Conservation (phyloP, 2,888 invertebrate species). For the Ypsolopha scabrella region DNA sequence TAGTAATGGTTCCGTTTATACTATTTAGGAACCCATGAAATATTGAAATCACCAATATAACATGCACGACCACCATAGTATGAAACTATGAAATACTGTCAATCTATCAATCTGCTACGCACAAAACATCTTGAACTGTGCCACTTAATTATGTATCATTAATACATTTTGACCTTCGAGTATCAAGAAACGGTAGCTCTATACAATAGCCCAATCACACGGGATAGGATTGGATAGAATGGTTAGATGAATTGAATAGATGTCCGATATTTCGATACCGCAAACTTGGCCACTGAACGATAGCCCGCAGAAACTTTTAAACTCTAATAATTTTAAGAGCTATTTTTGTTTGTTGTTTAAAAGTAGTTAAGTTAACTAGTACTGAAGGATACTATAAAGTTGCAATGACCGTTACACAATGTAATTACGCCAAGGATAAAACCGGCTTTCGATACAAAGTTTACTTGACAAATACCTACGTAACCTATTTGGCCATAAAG, state of each 20-base stretch:
- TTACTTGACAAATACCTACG: background rate
- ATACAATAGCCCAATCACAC: slow-evolving; percentile 59
- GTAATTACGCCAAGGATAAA: background rate
- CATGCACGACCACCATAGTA: background rate
- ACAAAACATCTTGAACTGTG: slow-evolving; percentile 15
- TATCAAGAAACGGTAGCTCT: slow-evolving; percentile 51
- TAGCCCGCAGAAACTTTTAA: slow-evolving; percentile 15
- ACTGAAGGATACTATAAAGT: background rate
- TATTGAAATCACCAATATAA: too few relatives aligned
- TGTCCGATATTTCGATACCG: slow-evolving; percentile 49
- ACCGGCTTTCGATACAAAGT: background rate
- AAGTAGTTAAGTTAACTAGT: too few relatives aligned
- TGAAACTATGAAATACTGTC: background rate
- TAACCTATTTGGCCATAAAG: too few relatives aligned
- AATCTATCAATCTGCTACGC: background rate
- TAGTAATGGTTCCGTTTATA: too few relatives aligned
- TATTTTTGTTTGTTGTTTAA: too few relatives aligned
- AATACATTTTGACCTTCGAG: slow-evolving; percentile 43
- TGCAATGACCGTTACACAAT: background rate
- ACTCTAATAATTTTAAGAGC: too few relatives aligned
- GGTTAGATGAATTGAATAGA: slow-evolving; percentile 36
- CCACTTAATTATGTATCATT: slow-evolving; percentile 41
- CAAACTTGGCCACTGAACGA: slow-evolving; percentile 56
- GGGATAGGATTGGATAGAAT: slow-evolving; percentile 39
- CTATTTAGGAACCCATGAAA: too few relatives aligned